Conservation (phyloP, 2,797 vertebrate species). For the Brotogeris chrysoptera region DNA sequence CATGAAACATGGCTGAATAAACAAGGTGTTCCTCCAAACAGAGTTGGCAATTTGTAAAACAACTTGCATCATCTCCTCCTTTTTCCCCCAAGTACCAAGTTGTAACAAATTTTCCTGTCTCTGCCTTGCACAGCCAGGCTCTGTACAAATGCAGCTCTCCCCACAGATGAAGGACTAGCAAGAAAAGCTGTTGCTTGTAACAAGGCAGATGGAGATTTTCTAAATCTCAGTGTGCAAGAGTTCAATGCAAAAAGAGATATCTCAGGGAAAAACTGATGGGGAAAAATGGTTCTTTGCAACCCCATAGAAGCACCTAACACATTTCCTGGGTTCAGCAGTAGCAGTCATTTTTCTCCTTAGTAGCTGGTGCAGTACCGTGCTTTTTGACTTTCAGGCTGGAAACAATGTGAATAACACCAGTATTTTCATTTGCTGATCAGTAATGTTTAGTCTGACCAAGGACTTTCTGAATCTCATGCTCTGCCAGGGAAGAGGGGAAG, state of each 20-base stretch:
- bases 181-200: not conserved
- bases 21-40: not conserved
- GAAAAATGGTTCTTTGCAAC: not conserved
- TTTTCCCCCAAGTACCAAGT: accelerated
- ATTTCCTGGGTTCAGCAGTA: too few relatives aligned
- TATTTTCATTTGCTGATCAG: too few relatives aligned
- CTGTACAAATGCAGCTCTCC: not conserved
- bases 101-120: not conserved
- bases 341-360: too few relatives aligned
- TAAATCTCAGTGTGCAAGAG: not conserved
- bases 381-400: too few relatives aligned
- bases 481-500: too few relatives aligned
- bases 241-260: not conserved
- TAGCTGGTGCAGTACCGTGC: too few relatives aligned
- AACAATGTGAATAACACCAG: too few relatives aligned
- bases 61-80: not conserved
- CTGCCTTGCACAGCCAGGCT: not conserved
- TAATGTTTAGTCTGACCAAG: too few relatives aligned
- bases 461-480: too few relatives aligned
- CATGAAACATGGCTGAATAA: not conserved
- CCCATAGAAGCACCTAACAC: not conserved
- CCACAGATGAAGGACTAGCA: not conserved
- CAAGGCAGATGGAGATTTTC: not conserved
- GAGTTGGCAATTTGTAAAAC: not conserved
- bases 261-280: not conserved